These are phyloP conservation scores for Drosophila helvetica DNA, from an alignment of 2,888 invertebrate genomes.

Conservation along the genomic window DNA sequence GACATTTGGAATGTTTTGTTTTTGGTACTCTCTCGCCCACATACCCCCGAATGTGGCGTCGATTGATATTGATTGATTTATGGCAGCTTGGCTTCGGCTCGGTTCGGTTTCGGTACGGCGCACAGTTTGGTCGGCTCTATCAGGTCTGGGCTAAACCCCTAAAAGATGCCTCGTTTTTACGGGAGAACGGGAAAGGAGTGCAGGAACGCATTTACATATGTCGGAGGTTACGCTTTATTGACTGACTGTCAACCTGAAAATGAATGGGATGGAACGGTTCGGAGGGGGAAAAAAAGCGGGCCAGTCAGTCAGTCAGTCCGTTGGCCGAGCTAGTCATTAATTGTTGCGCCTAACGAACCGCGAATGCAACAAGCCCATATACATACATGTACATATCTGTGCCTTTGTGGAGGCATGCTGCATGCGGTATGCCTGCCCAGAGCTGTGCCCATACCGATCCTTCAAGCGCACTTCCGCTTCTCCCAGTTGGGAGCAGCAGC, in stretches of 20 bases:
- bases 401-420: too few relatives aligned
- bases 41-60: too few relatives aligned
- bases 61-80: too few relatives aligned
- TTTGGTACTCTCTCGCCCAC: too few relatives aligned
- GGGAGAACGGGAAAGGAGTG: neutral
- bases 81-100: too few relatives aligned
- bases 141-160: constrained; percentile 19
- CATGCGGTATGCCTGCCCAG: neutral
- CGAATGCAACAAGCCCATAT: constrained; percentile 68
- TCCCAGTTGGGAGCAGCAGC: constrained; percentile 21
- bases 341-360: constrained; percentile 76
- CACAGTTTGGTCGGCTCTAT: too few relatives aligned
- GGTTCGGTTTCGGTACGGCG: too few relatives aligned
- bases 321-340: constrained; percentile 45
- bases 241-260: constrained; percentile 46
- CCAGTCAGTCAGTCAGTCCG: constrained; percentile 4
- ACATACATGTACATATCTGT: neutral
- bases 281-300: neutral
- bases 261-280: constrained; percentile 7
- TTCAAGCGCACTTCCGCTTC: constrained; percentile 74
- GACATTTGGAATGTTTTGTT: too few relatives aligned
- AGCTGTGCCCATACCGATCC: constrained; percentile 48
- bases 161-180: constrained; percentile 19
- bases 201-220: constrained; percentile 53
- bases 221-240: constrained; percentile 70